Evolutionary conservation across 2,888 invertebrate species (phyloP), one percentile per base, ranked within the genome.

Genomic region (Agrilus mali): DNA sequence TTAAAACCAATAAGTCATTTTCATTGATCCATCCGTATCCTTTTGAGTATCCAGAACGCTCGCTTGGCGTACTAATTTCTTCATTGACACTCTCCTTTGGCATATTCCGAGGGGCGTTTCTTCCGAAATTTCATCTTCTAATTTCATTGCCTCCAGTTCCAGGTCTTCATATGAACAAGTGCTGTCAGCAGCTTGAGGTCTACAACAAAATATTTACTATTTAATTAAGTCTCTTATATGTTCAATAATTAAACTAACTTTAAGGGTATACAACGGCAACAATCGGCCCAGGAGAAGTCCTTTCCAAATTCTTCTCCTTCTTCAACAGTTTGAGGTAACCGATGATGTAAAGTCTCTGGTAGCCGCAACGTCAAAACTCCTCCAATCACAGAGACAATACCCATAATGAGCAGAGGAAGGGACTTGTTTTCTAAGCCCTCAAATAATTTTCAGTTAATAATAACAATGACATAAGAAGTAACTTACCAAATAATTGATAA

Each of bases 231-330:
- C 13, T 32, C 15, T 14, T 2, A 40, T 10, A 7, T 37, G 2
- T 3, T 33, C 33, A 13, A 17, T 14, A 32, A 22, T 22, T 4
- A 17, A 43, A 46, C 56, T 56, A 67, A 85, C 85, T 75, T 80
- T 50, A 73, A 66, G 42, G 82, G 81, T 32, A 80, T 72, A 58
- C 88, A 88, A 43, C 75, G 71, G 46, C 80, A 68, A 55, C 86
- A 89, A 60, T 88, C 86, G 31, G 76, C 71, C 49, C 80, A 73
- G 1, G 77, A 77, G 80, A 87, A 89, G 55, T 86, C 74, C 63
- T 85, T 86, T 31, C 88, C 89, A 58, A 89, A 88, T 55, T 81
- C 76, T 63, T 90, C 90, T 2, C 89, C 89, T 61, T 92, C 90
- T 60, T 86, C 87, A 7, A 88, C 74, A 0, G 88, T 89, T 65